Evolutionary conservation across 1,140 invertebrate species (phyloP).

Genomic region (Aethina tumida): DNA sequence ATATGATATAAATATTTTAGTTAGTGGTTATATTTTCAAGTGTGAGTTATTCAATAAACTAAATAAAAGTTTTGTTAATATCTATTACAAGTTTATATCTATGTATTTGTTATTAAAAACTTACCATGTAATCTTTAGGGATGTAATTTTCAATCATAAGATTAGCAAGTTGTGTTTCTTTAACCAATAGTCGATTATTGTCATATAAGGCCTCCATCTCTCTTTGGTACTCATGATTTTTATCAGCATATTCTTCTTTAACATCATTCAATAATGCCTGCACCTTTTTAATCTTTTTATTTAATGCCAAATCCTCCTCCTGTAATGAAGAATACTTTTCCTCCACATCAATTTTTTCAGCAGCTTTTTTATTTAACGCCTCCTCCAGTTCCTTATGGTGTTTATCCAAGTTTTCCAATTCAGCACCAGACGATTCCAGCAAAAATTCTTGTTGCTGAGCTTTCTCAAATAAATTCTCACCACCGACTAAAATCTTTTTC

Average conservation of each 20-base stretch:
- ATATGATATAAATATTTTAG: background rate
- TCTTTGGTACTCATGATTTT: slow-evolving; percentile 87
- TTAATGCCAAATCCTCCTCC: slow-evolving; percentile 87
- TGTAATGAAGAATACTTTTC: slow-evolving; percentile 90
- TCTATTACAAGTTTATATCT: background rate
- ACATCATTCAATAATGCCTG: slow-evolving; percentile 70
- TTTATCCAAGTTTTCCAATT: slow-evolving; percentile 74
- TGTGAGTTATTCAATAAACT: no score
- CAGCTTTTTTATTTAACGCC: slow-evolving; percentile 78
- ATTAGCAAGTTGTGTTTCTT: slow-evolving; percentile 87
- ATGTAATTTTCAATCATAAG: slow-evolving; percentile 81
- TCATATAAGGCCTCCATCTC: slow-evolving; percentile 95
- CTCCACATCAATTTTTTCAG: slow-evolving; percentile 90
- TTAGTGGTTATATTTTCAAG: no score
- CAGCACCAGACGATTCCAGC: slow-evolving; percentile 80
- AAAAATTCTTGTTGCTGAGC: slow-evolving; percentile 85
- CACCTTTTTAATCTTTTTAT: slow-evolving; percentile 86
- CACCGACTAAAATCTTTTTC: slow-evolving; percentile 93
- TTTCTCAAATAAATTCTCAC: slow-evolving; percentile 96
- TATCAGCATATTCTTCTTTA: slow-evolving; percentile 79
- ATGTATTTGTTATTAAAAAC: slow-evolving; percentile 5
- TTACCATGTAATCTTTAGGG: slow-evolving; percentile 70
- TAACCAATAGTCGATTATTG: slow-evolving; percentile 76
- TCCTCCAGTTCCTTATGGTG: slow-evolving; percentile 76
- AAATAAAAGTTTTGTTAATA: slow-evolving; percentile 1